These are phyloP conservation scores for Xiphophorus birchmanni DNA, from an alignment of 2,797 vertebrate species.

Conservation along the genomic window DNA sequence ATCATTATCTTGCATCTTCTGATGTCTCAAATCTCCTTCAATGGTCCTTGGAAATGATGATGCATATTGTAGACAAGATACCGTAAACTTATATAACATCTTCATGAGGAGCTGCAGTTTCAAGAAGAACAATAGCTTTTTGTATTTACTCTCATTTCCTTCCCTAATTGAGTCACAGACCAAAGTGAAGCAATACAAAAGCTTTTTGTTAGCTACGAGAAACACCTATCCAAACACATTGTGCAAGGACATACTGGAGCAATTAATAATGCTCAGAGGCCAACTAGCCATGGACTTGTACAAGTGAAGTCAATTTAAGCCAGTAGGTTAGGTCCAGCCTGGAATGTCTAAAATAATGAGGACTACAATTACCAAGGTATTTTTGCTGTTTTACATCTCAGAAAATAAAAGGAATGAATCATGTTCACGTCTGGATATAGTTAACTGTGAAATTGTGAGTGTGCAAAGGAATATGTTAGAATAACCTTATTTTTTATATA, in stretches of 20 bases:
- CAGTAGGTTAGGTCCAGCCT: constrained; percentile 46
- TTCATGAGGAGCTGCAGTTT: constrained; percentile 63
- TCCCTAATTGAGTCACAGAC: constrained; percentile 88
- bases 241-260: constrained; percentile 76
- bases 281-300: constrained; percentile 71
- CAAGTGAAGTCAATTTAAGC: constrained; percentile 62
- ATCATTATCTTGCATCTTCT: constrained; percentile 14
- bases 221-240: constrained; percentile 87
- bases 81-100: constrained; percentile 77
- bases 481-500: constrained; percentile 29
- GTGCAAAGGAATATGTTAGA: constrained; percentile 18
- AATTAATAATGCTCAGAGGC: constrained; percentile 81
- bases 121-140: constrained; percentile 85
- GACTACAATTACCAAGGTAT: constrained; percentile 56
- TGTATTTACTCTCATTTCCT: constrained; percentile 87
- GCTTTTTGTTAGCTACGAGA: constrained; percentile 84
- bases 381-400: constrained; percentile 57
- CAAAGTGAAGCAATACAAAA: constrained; percentile 87
- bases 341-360: constrained; percentile 69
- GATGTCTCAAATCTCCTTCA: constrained; percentile 19
- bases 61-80: constrained; percentile 78
- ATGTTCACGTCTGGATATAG: constrained; percentile 39
- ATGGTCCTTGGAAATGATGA: constrained; percentile 55
- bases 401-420: constrained; percentile 34
- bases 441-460: constrained; percentile 22